Conservation (phyloP, 2,797 vertebrate species). For the Liparis tanakae region DNA sequence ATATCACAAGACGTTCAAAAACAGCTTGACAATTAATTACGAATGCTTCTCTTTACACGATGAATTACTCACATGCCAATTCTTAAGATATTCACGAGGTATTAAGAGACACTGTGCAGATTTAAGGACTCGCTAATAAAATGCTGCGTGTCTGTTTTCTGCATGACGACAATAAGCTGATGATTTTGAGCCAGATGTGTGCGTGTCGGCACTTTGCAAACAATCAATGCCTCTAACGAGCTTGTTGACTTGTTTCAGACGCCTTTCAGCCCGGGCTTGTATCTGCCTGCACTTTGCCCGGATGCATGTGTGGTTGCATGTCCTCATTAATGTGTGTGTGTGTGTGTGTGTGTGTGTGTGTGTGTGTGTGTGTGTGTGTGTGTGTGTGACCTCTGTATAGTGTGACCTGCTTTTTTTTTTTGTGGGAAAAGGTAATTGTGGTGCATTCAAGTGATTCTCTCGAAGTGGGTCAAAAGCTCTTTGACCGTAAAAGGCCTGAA, state of each 20-base stretch:
- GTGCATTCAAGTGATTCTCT: slow-evolving; percentile 27
- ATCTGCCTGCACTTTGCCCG: slow-evolving; percentile 29
- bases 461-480: slow-evolving; percentile 61
- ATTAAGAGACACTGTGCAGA: slow-evolving; percentile 16
- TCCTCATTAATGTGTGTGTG: slow-evolving; percentile 28
- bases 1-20: not conserved
- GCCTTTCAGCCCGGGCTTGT: slow-evolving; percentile 38
- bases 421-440: slow-evolving; percentile 1
- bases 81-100: slow-evolving; percentile 46
- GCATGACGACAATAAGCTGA: slow-evolving; percentile 28
- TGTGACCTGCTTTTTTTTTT: slow-evolving; percentile 18
- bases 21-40: not conserved
- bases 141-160: slow-evolving; percentile 30
- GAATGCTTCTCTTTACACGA: slow-evolving; percentile 10
- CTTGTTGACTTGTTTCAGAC: slow-evolving; percentile 68
- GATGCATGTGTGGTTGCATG: slow-evolving; percentile 28
- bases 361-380: slow-evolving; percentile 31
- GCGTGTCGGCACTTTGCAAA: slow-evolving; percentile 59
- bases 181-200: slow-evolving; percentile 53
- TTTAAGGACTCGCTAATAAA: slow-evolving; percentile 35
- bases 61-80: not conserved
- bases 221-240: slow-evolving; percentile 71
- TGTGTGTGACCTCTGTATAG: slow-evolving; percentile 31
- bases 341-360: slow-evolving; percentile 30
- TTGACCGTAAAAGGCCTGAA: slow-evolving; percentile 37